These are phyloP conservation scores for Conomelus anceps DNA, from an alignment of 2,888 invertebrate species.

Conservation along the genomic window DNA sequence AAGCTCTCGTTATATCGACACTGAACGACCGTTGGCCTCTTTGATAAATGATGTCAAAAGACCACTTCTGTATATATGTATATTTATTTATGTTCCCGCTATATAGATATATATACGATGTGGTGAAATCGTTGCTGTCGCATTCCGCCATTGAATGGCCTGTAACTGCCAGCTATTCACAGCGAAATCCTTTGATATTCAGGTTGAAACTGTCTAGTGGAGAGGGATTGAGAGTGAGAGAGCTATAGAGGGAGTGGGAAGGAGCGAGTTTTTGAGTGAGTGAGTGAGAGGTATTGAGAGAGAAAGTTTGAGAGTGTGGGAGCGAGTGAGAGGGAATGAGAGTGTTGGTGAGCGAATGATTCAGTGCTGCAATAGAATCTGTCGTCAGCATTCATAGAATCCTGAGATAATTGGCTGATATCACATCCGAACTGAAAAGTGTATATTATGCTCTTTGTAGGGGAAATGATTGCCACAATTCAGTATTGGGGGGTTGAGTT, in stretches of 20 bases:
- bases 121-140: background rate
- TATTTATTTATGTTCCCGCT: background rate
- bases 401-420: too few species aligned
- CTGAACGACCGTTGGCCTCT: background rate
- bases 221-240: slow-evolving; percentile 12
- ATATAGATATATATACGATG: background rate
- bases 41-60: background rate
- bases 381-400: too few species aligned
- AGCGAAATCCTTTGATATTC: background rate
- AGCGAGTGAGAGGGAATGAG: background rate
- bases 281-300: background rate
- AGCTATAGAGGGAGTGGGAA: slow-evolving; percentile 15
- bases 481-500: too few species aligned
- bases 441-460: too few species aligned
- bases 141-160: background rate
- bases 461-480: too few species aligned
- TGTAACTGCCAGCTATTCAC: too few species aligned
- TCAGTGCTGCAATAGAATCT: too few species aligned
- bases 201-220: background rate
- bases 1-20: background rate
- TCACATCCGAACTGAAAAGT: too few species aligned
- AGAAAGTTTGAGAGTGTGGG: background rate
- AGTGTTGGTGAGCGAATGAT: background rate
- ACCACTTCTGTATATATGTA: background rate
- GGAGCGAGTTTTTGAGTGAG: background rate